phyloP scores from a whole-genome alignment of 2,113 vertebrate genomes.

The Patagioenas fasciata region DNA sequence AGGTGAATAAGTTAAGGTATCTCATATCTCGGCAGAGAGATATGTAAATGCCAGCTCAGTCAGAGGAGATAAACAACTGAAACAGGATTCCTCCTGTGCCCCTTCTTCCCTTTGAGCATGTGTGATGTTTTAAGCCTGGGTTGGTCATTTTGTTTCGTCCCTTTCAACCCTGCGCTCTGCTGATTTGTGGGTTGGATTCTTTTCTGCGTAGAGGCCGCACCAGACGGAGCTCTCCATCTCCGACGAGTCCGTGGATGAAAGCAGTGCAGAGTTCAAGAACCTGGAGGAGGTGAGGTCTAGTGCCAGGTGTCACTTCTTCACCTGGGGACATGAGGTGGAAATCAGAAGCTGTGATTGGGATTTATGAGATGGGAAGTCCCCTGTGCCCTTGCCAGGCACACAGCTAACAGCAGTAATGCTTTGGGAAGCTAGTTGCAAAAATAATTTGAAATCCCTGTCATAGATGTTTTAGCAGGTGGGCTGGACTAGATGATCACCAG shows the following conservation, averaged over 20 bases:
- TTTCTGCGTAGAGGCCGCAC: conserved; percentile 14
- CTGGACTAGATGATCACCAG: too few relatives aligned
- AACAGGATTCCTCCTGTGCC: neutral
- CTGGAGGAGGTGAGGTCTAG: conserved; percentile 76
- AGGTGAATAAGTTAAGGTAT: neutral
- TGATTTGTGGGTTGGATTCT: neutral
- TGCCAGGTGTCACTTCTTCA: neutral
- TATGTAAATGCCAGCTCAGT: neutral
- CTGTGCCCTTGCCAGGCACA: neutral
- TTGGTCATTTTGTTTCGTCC: neutral
- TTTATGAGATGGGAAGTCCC: neutral
- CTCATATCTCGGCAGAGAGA: neutral
- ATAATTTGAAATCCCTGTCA: neutral
- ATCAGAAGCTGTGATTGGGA: neutral
- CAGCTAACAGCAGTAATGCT: neutral
- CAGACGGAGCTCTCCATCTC: conserved; percentile 73
- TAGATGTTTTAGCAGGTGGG: too few relatives aligned
- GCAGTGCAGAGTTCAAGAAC: conserved; percentile 72
- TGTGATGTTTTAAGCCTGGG: neutral
- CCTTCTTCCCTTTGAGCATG: accelerated
- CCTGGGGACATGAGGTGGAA: neutral
- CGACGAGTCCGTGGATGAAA: conserved; percentile 64
- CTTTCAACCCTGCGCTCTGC: neutral
- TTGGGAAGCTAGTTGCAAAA: neutral
- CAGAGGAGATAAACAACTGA: neutral